Base-by-base conservation (phyloP, 1,140 invertebrate genomes). In the Drosophila sp. region DNA sequence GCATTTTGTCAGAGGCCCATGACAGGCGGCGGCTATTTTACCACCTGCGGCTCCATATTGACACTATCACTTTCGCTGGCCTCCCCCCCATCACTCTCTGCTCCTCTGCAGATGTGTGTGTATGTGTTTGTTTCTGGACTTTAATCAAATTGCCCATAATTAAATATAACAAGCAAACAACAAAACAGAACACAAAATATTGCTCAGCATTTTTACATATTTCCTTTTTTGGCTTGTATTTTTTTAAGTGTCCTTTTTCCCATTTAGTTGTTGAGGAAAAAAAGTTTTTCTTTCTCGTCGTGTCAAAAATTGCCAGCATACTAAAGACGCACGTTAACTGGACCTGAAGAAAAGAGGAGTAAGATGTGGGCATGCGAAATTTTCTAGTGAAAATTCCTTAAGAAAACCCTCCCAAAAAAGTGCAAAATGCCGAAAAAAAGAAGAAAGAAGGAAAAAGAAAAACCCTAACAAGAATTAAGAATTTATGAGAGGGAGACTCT, bases 31-130 rank as follows among this genome's bases (percentile, higher is more conserved):
- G 63, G 72, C 72, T 72, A 76, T 75, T 76, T 68, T 75, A 68
- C 75, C 82, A 85, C 83, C 79, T 85, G 82, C 83, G 82, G 82
- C 82, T 79, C 66, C 78, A 81, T 86, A 85, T 85, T 85, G 82
- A 86, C 81, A 85, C 81, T 81, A 70, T 50, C 44, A 50, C 44
- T 50, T 50, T 50, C 44, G 44, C 58, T 72, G 54, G 29, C 23
- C 10, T 50, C 27, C 29, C 23, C 23, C 7, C 6, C 4, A 3
- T 4, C 40, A 4, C 40, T 1, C 40, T n/a, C 41, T 1, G 0
- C 17, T 4, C 10, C 33, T 7, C 23, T 29, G 3, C 50, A 0
- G 44, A 4, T 78, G 10, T 69, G 11, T 50, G 44, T 47, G 38
- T 67, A n/a, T 38, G 58, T 54, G 41, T 66, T 83, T 82, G 65